Evolutionary conservation across 2,113 vertebrate species (phyloP).

Genomic region (Tonatia bakeri): DNA sequence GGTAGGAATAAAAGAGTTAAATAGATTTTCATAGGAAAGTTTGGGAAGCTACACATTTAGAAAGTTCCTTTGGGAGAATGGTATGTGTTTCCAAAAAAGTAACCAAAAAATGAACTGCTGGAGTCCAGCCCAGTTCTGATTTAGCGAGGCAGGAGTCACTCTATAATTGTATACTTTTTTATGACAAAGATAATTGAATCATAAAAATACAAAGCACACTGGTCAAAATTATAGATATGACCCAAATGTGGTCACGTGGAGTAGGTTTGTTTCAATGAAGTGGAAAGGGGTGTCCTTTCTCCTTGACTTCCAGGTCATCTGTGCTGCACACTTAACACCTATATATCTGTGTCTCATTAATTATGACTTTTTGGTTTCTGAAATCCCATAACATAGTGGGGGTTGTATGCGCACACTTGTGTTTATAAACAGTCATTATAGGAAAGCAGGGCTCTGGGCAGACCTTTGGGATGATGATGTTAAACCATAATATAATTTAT

Average conservation of each 20-base stretch:
- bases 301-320: background rate
- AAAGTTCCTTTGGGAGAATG: background rate
- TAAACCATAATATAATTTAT: background rate
- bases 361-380: background rate
- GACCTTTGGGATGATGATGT: background rate
- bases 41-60: background rate
- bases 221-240: conserved; percentile 30
- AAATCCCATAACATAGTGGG: background rate
- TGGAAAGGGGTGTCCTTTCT: background rate
- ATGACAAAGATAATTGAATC: conserved; percentile 55
- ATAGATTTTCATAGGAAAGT: background rate
- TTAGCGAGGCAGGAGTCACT: conserved; percentile 39
- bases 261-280: background rate
- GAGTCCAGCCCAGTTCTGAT: conserved; percentile 12
- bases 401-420: background rate
- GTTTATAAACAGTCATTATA: background rate
- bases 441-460: background rate
- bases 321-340: background rate
- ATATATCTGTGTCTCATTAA: conserved; percentile 10
- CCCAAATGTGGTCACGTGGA: background rate
- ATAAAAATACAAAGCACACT: conserved; percentile 46
- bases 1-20: background rate
- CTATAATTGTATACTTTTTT: conserved; percentile 33
- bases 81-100: background rate
- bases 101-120: conserved; percentile 31